A percentile compares a stretch with the other conserved stretches of the same genome.
These are phyloP conservation scores for Zaprionus inermis DNA, from an alignment of 1,140 invertebrate genomes.

Conservation along the genomic window DNA sequence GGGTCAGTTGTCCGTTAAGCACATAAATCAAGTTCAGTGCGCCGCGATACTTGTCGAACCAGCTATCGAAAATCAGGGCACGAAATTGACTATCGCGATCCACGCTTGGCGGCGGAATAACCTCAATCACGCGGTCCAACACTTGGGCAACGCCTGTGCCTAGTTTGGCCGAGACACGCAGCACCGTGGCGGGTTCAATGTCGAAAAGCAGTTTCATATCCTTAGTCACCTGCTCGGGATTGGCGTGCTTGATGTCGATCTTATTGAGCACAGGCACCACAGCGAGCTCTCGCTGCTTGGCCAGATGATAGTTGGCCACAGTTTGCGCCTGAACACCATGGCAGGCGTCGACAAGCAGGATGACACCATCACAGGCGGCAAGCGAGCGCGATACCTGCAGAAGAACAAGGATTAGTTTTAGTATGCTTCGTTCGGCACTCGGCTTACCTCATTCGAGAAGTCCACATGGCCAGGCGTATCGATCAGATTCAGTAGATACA, in stretches of 20 bases:
- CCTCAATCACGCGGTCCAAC: slow-evolving; percentile 90
- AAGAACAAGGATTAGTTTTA: not conserved
- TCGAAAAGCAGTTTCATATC: slow-evolving; percentile 95
- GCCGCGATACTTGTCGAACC: slow-evolving; percentile 95
- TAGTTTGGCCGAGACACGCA: slow-evolving; percentile 94
- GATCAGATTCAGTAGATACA: slow-evolving; percentile 97
- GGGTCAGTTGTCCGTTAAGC: slow-evolving; percentile 89
- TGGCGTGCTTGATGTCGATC: slow-evolving; percentile 96
- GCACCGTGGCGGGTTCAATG: slow-evolving; percentile 89
- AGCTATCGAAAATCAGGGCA: slow-evolving; percentile 96
- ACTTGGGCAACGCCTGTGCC: slow-evolving; percentile 92
- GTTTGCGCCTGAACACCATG: slow-evolving; percentile 99
- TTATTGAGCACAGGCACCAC: slow-evolving; percentile 98
- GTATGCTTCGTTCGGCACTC: not conserved
- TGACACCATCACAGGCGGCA: slow-evolving; percentile 96
- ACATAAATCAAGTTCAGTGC: slow-evolving; percentile 92
- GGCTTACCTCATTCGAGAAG: slow-evolving; percentile 96
- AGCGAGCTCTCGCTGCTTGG: slow-evolving; percentile 91
- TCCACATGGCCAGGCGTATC: slow-evolving; percentile 99
- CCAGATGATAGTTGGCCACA: slow-evolving; percentile 97
- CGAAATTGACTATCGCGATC: slow-evolving; percentile 87
- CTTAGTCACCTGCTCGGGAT: slow-evolving; percentile 91
- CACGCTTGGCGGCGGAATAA: slow-evolving; percentile 90
- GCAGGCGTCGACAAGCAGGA: slow-evolving; percentile 98
- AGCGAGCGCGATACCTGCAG: slow-evolving; percentile 91